Conservation (phyloP, 1,140 invertebrate species). For the Achatina immaculata region DNA sequence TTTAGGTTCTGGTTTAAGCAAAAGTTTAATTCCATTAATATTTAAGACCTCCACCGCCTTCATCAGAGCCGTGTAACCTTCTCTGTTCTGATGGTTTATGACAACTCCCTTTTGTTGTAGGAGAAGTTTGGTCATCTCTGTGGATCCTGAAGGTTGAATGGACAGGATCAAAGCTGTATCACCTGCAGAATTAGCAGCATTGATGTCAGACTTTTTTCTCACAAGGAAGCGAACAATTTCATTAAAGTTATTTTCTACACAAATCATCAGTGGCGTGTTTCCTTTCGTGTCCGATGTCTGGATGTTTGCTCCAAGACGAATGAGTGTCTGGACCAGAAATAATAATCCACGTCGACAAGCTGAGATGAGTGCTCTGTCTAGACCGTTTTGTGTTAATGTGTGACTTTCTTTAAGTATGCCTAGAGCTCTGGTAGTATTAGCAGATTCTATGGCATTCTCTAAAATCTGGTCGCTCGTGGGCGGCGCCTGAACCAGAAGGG, state of each 20-base stretch:
- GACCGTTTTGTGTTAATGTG: not conserved
- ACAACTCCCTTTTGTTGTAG: not conserved
- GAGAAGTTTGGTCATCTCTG: not conserved
- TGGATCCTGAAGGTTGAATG: not conserved
- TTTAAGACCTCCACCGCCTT: not conserved
- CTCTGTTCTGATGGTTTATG: not conserved
- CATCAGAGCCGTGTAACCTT: not conserved
- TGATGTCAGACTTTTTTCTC: not conserved
- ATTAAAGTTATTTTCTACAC: not conserved
- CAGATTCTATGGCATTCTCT: too few relatives aligned
- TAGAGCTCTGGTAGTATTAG: too few relatives aligned
- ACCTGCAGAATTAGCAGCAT: too few relatives aligned
- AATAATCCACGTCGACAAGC: not conserved
- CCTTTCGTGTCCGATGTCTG: not conserved
- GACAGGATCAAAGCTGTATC: not conserved
- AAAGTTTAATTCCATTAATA: not conserved
- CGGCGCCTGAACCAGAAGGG: too few relatives aligned
- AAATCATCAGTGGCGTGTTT: too few relatives aligned
- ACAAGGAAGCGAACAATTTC: not conserved
- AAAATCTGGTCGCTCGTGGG: too few relatives aligned
- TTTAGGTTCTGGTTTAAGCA: not conserved
- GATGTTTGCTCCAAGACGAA: not conserved
- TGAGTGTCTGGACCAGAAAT: not conserved
- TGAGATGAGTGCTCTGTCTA: not conserved
- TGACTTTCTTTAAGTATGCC: too few relatives aligned